Evolutionary conservation across 2,888 invertebrate genomes (phyloP).

Genomic region (Urechis unicinctus): DNA sequence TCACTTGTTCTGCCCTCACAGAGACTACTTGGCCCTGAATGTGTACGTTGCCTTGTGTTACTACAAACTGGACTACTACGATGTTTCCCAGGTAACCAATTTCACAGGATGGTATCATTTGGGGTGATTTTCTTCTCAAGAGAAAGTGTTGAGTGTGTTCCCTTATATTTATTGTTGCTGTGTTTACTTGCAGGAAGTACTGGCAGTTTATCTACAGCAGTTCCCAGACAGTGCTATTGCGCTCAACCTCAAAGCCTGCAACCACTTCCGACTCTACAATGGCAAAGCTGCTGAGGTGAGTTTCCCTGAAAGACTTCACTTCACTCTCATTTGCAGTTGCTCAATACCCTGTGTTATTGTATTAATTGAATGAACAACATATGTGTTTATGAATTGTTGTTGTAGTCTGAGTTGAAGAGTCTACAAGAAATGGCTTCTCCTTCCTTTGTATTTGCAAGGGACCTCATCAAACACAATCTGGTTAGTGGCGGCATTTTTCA

Average conservation of each 20-base stretch:
- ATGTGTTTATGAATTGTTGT: constrained; percentile 6
- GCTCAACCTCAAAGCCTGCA: constrained; percentile 83
- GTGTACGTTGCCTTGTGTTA: constrained; percentile 96
- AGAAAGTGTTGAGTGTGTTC: background rate
- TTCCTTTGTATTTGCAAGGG: constrained; percentile 71
- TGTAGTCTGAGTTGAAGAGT: constrained; percentile 70
- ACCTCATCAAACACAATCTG: constrained; percentile 87
- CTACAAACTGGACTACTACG: constrained; percentile 96
- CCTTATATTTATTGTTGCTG: background rate
- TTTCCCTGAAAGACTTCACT: background rate
- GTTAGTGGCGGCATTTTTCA: constrained; percentile 30
- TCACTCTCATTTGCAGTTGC: background rate
- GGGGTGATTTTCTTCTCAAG: background rate
- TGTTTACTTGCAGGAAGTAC: constrained; percentile 62
- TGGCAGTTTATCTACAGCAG: constrained; percentile 84
- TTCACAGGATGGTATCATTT: background rate
- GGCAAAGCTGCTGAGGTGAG: constrained; percentile 80
- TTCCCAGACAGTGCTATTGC: constrained; percentile 91
- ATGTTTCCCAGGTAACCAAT: constrained; percentile 73
- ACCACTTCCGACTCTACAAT: constrained; percentile 79
- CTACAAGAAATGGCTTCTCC: constrained; percentile 66
- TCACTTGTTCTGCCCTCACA: constrained; percentile 50
- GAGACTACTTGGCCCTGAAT: constrained; percentile 86
- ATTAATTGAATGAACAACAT: background rate
- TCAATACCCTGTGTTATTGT: background rate